A percentile compares a stretch with the other conserved stretches of the same genome.
phyloP scores from a whole-genome alignment of 2,888 invertebrate species.

The Perizoma affinitatum region DNA sequence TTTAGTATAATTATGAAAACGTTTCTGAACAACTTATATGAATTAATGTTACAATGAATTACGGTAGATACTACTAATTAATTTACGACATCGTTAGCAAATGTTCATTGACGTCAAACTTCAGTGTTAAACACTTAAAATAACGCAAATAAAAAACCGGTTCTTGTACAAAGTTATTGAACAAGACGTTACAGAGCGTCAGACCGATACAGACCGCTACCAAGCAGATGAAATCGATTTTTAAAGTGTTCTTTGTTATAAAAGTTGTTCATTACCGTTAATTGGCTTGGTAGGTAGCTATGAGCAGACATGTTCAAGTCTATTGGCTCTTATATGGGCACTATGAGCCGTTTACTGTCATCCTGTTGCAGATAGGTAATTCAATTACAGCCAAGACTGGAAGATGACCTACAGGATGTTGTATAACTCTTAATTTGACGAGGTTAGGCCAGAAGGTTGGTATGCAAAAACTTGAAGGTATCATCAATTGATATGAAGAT shows the following conservation, averaged over 20 bases:
- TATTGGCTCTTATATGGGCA: conserved; percentile 50
- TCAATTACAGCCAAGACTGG: conserved; percentile 22
- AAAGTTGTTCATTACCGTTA: conserved; percentile 7
- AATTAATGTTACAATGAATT: no score
- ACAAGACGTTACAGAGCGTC: not conserved
- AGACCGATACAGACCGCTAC: not conserved
- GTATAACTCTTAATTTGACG: conserved; percentile 10
- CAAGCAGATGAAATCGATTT: not conserved
- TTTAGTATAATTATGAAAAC: no score
- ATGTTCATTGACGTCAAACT: conserved; percentile 20
- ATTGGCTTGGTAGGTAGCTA: conserved; percentile 5
- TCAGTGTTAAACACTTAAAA: conserved; percentile 32
- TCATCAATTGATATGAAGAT: conserved; percentile 1
- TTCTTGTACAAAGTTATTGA: conserved; percentile 4
- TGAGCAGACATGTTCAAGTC: conserved; percentile 30
- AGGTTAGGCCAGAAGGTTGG: conserved; percentile 11
- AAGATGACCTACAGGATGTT: conserved; percentile 13
- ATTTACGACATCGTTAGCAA: conserved; percentile 29
- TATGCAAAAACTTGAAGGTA: not conserved
- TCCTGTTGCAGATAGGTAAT: conserved; percentile 46
- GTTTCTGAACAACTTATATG: no score
- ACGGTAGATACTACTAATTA: conserved; percentile 26
- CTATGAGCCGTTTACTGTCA: conserved; percentile 49
- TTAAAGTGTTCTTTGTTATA: conserved; percentile 6
- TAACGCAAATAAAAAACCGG: conserved; percentile 11